Evolutionary conservation across 2,797 vertebrate species (phyloP).

Genomic region (Urosaurus nigricauda): DNA sequence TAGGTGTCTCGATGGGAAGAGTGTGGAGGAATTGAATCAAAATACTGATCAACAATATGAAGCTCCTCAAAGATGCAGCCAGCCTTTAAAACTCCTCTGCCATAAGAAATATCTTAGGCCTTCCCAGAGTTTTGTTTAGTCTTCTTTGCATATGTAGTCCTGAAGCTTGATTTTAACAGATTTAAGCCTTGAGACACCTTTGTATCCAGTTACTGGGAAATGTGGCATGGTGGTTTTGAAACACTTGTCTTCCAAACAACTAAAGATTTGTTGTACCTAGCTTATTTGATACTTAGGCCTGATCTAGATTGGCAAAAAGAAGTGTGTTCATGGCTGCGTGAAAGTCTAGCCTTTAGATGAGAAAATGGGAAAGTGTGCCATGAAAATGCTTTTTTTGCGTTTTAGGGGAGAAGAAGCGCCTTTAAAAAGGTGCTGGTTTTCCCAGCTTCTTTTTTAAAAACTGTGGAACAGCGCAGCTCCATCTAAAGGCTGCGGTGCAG

Average conservation of each 20-base stretch:
- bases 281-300: too few relatives aligned
- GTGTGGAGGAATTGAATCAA: slow-evolving; percentile 11
- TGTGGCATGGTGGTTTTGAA: not conserved
- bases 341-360: too few relatives aligned
- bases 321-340: too few relatives aligned
- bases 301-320: too few relatives aligned
- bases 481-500: too few relatives aligned
- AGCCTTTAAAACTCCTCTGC: slow-evolving; percentile 11
- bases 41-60: slow-evolving; percentile 41
- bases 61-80: slow-evolving; percentile 19
- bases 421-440: too few relatives aligned
- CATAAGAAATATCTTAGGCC: slow-evolving; percentile 12
- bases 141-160: not conserved
- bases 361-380: too few relatives aligned
- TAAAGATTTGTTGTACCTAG: not conserved
- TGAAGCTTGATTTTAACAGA: not conserved
- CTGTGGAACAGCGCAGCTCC: too few relatives aligned
- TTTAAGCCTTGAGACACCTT: not conserved
- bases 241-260: not conserved
- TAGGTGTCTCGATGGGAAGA: fast-evolving
- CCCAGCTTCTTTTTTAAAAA: too few relatives aligned
- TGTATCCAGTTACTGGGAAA: not conserved
- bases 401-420: too few relatives aligned
- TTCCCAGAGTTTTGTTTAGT: not conserved
- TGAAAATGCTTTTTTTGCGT: too few relatives aligned